These are phyloP conservation scores for Serinus canaria DNA, from an alignment of 2,113 vertebrate genomes.

Conservation along the genomic window DNA sequence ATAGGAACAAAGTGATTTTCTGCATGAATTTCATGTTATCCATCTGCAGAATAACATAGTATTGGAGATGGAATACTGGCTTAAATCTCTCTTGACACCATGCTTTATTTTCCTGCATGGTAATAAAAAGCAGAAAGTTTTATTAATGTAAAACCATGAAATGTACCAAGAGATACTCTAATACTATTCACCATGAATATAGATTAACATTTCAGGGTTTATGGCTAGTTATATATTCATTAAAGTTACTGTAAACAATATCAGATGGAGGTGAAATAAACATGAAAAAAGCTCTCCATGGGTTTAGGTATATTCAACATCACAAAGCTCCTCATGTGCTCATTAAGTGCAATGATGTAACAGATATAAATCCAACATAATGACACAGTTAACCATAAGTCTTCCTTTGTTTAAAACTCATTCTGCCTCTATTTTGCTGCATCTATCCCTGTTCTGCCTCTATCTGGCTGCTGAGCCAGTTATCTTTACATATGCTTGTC, in stretches of 20 bases:
- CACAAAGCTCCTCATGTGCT: not conserved
- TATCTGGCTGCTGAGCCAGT: not conserved
- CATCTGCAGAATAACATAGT: not conserved
- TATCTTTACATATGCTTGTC: not conserved
- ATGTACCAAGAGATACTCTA: not conserved
- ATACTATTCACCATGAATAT: not conserved
- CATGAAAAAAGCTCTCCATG: not conserved
- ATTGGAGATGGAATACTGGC: not conserved
- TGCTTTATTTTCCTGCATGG: not conserved
- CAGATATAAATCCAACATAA: not conserved
- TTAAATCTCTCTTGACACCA: not conserved
- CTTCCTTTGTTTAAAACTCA: not conserved
- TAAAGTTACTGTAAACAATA: not conserved
- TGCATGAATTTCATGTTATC: not conserved
- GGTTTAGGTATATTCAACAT: not conserved
- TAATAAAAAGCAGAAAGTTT: not conserved
- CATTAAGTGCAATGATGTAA: not conserved
- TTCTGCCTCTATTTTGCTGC: not conserved
- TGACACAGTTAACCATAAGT: not conserved
- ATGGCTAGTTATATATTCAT: not conserved
- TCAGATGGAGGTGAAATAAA: not conserved
- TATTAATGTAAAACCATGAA: not conserved
- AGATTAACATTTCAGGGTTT: not conserved
- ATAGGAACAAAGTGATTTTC: not conserved
- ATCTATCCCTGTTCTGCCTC: not conserved